These are phyloP conservation scores for Ichneumoninae sp. DNA, from an alignment of 2,888 invertebrate species.

Conservation along the genomic window DNA sequence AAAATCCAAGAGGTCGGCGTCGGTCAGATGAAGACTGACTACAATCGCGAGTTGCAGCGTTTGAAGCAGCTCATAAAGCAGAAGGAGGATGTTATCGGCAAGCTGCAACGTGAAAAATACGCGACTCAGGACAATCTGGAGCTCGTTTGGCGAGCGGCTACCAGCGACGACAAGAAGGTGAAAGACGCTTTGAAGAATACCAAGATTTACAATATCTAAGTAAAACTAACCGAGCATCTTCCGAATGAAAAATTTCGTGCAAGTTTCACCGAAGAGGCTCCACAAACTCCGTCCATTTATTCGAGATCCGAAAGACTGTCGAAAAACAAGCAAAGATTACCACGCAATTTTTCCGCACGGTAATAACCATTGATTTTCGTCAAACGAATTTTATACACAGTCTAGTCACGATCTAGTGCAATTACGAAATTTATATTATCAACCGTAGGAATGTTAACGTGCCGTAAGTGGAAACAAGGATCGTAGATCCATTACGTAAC, in stretches of 20 bases:
- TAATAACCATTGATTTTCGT: background rate
- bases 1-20: slow-evolving; percentile 84
- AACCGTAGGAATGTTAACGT: slow-evolving; percentile 2
- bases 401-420: slow-evolving; percentile 48
- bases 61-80: slow-evolving; percentile 84
- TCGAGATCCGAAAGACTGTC: background rate
- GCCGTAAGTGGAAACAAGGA: slow-evolving; percentile 1
- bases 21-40: slow-evolving; percentile 84
- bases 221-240: background rate
- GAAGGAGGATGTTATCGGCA: slow-evolving; percentile 84
- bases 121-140: slow-evolving; percentile 78
- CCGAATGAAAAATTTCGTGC: background rate
- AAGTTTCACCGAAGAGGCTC: background rate
- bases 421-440: slow-evolving; percentile 15
- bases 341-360: background rate
- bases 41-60: slow-evolving; percentile 84
- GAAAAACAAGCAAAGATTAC: background rate
- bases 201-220: slow-evolving; percentile 72
- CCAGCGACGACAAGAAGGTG: slow-evolving; percentile 75
- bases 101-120: slow-evolving; percentile 80
- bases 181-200: slow-evolving; percentile 75
- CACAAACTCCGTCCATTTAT: background rate
- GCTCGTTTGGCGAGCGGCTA: slow-evolving; percentile 77
- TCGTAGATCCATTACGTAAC: background rate
- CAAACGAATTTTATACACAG: slow-evolving; percentile 43